These are phyloP conservation scores for Mylabris phalerata DNA, from an alignment of 1,140 invertebrate genomes.

Conservation along the genomic window DNA sequence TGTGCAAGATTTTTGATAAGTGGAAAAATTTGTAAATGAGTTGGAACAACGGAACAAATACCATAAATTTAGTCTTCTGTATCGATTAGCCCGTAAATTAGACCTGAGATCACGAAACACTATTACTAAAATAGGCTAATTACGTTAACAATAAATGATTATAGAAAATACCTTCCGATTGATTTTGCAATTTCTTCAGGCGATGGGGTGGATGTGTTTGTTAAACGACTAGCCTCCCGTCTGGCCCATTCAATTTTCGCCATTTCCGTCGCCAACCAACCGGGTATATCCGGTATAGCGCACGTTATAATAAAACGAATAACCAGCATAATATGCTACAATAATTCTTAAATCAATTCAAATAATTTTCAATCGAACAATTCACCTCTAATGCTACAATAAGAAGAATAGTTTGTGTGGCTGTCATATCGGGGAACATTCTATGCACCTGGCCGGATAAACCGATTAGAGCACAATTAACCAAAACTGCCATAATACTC, in stretches of 20 bases:
- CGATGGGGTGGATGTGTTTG: slow-evolving; percentile 34
- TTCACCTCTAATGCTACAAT: slow-evolving; percentile 76
- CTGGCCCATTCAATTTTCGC: slow-evolving; percentile 77
- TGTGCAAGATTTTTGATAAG: too few species aligned
- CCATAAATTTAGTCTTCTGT: too few species aligned
- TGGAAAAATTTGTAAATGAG: too few species aligned
- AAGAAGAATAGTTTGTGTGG: slow-evolving; percentile 76
- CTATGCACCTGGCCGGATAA: slow-evolving; percentile 84
- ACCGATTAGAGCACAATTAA: slow-evolving; percentile 91
- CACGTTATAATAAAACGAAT: slow-evolving; percentile 74
- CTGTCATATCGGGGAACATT: slow-evolving; percentile 79
- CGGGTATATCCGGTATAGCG: slow-evolving; percentile 85
- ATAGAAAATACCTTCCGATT: slow-evolving; percentile 33
- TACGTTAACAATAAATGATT: too few species aligned
- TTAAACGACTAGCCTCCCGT: slow-evolving; percentile 50
- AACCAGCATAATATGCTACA: slow-evolving; percentile 74
- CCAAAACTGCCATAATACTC: slow-evolving; percentile 86
- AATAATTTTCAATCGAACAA: neutral
- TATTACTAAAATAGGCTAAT: too few species aligned
- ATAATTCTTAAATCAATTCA: slow-evolving; percentile 43
- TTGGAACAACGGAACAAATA: too few species aligned
- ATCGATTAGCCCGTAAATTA: too few species aligned
- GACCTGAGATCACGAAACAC: too few species aligned
- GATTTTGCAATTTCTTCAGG: slow-evolving; percentile 37
- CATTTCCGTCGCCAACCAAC: slow-evolving; percentile 84